Percentiles rank a stretch among this genome's conserved stretches.
Evolutionary conservation across 2,113 vertebrate genomes (phyloP).

Genomic region (Dissostichus mawsoni): DNA sequence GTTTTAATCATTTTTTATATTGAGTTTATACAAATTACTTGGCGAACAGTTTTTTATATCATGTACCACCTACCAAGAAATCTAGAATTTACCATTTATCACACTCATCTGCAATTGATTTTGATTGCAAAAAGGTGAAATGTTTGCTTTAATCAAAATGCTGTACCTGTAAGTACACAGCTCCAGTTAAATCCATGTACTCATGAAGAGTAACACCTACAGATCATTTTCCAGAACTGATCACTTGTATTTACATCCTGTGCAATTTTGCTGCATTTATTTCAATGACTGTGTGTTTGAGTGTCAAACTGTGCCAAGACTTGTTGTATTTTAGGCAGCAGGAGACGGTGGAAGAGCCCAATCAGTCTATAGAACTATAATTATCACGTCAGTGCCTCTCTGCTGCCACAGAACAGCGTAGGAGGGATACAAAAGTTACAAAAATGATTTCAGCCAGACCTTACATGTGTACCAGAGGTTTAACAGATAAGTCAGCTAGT

Average conservation of each 20-base stretch:
- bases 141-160: neutral
- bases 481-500: too few relatives aligned
- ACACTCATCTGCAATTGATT: too few relatives aligned
- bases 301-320: slow-evolving; percentile 32
- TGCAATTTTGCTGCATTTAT: slow-evolving; percentile 1
- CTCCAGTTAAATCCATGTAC: too few relatives aligned
- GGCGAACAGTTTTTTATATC: neutral
- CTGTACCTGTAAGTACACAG: neutral
- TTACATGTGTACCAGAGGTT: neutral
- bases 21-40: neutral
- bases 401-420: slow-evolving; percentile 62
- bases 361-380: slow-evolving; percentile 71
- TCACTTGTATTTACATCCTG: neutral
- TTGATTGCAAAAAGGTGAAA: too few relatives aligned
- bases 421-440: slow-evolving; percentile 64
- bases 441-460: slow-evolving; percentile 33
- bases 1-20: neutral
- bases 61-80: neutral
- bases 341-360: slow-evolving; percentile 64
- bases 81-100: neutral
- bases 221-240: neutral
- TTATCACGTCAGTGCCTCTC: slow-evolving; percentile 73
- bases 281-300: slow-evolving; percentile 15
- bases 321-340: slow-evolving; percentile 69
- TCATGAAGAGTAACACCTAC: too few relatives aligned